These are phyloP conservation scores for Clusia tigrina DNA, from an alignment of 2,888 invertebrate species.

Conservation along the genomic window DNA sequence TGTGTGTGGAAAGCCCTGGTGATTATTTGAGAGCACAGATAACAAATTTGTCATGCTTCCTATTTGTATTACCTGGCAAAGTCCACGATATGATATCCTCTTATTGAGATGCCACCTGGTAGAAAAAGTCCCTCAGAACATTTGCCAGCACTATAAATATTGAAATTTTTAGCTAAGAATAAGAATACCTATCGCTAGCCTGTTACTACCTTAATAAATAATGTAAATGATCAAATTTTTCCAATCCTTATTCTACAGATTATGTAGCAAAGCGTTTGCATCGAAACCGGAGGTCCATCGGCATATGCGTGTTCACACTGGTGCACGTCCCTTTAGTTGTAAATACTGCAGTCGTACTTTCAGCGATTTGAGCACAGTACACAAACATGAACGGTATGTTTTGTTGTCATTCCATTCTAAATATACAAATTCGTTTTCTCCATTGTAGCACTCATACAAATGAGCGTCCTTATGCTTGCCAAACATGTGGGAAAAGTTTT, in stretches of 20 bases:
- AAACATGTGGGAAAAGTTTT: constrained; percentile 33
- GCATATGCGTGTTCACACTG: constrained; percentile 58
- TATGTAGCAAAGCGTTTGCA: constrained; percentile 58
- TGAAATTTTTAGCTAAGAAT: no score
- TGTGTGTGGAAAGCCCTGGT: no score
- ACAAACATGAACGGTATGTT: constrained; percentile 43
- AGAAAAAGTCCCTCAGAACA: no score
- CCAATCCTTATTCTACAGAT: constrained; percentile 39
- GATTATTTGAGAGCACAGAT: no score
- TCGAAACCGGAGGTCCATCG: constrained; percentile 61
- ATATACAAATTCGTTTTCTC: no score
- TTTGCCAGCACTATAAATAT: no score
- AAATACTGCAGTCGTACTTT: constrained; percentile 45
- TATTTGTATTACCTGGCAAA: no score
- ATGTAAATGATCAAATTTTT: background rate
- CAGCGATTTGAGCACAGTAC: constrained; percentile 47
- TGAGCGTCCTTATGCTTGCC: background rate
- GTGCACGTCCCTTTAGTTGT: constrained; percentile 44
- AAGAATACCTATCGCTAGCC: background rate
- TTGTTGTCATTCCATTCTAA: no score
- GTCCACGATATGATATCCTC: no score
- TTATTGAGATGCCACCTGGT: no score
- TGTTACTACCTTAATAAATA: background rate
- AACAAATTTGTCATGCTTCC: no score
- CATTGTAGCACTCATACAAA: background rate